Conservation (phyloP, 2,888 invertebrate genomes). For the Eristalis pertinax region DNA sequence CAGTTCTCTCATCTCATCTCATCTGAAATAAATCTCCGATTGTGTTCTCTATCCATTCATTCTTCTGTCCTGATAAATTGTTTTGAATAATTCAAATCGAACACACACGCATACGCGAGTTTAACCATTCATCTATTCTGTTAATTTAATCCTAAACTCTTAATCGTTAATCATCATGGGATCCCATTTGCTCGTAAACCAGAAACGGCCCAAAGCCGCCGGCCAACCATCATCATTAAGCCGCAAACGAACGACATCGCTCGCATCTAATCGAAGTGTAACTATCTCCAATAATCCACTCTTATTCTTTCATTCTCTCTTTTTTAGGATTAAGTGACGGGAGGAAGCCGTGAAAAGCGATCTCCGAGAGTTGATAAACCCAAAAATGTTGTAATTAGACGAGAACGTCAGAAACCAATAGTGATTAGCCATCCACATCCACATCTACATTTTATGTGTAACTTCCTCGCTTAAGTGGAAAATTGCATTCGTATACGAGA, state of each 20-base stretch:
- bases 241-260: conserved; percentile 9
- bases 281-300: conserved; percentile 29
- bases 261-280: neutral
- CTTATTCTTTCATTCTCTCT: conserved; percentile 8
- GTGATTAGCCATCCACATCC: conserved; percentile 46
- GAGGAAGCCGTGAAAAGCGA: conserved; percentile 11
- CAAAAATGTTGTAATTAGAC: conserved; percentile 42
- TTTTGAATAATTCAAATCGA: neutral
- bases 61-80: neutral
- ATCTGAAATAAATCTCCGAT: neutral
- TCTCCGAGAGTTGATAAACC: conserved; percentile 12
- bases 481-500: conserved; percentile 29
- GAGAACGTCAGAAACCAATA: conserved; percentile 32
- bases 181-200: neutral
- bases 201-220: neutral
- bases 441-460: conserved; percentile 11
- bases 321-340: conserved; percentile 38
- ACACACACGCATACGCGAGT: neutral
- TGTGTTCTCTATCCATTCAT: neutral
- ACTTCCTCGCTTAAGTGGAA: conserved; percentile 6
- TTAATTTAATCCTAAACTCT: neutral
- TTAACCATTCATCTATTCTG: neutral
- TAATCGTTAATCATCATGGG: neutral
- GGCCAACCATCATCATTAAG: conserved; percentile 36
- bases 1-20: neutral